Conservation (phyloP, 64 coral and sea anemone genomes). For the Catalaphyllia jardinei region DNA sequence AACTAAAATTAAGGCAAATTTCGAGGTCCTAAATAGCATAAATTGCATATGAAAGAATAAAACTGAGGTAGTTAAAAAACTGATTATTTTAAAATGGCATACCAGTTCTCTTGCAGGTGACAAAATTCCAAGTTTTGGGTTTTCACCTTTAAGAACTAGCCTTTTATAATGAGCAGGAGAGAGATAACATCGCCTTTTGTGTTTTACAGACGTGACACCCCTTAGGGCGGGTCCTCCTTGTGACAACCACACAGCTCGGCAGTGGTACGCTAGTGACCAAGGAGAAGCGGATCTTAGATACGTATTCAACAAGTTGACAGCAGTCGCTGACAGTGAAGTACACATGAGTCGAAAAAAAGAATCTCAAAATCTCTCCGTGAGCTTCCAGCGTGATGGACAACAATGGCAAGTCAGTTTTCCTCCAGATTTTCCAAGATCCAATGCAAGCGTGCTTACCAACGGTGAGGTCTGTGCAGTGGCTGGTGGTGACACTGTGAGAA, state of each 20-base stretch:
- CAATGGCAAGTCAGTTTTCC: conserved; percentile 8
- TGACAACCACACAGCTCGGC: not conserved
- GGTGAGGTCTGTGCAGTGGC: not conserved
- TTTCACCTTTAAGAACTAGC: no score
- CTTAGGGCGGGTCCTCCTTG: no score
- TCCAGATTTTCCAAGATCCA: not conserved
- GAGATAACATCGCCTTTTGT: no score
- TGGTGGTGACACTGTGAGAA: not conserved
- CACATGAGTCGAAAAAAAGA: not conserved
- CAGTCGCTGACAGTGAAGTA: not conserved
- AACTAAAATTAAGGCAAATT: no score
- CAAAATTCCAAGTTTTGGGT: no score
- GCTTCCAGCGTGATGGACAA: not conserved
- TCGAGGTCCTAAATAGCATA: no score
- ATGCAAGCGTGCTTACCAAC: not conserved
- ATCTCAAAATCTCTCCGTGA: not conserved
- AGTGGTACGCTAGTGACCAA: conserved; percentile 4
- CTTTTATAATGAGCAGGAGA: no score
- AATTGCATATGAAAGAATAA: no score
- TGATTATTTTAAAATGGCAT: no score
- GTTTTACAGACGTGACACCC: no score
- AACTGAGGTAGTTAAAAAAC: no score
- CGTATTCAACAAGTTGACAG: not conserved
- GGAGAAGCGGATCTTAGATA: not conserved
- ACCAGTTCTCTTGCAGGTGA: no score